These are phyloP conservation scores for Mormoops blainvillei DNA, from an alignment of 2,113 vertebrate genomes.

Conservation along the genomic window DNA sequence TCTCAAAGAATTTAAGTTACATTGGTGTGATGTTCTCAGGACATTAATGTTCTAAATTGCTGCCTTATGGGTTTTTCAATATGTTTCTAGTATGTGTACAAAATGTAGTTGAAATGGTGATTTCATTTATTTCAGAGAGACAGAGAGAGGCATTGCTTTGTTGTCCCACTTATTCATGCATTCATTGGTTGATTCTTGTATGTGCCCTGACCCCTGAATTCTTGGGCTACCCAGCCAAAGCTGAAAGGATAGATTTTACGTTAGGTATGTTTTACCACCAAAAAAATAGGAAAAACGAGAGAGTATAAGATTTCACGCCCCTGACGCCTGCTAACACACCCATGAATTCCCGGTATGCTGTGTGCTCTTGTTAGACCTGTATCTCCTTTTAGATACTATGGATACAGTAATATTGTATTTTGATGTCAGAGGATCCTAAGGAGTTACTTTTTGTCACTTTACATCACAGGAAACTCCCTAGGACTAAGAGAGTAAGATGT, in stretches of 20 bases:
- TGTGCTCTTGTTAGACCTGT: background rate
- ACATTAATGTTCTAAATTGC: background rate
- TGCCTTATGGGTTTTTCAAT: background rate
- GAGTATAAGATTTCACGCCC: background rate
- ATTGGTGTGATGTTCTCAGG: background rate
- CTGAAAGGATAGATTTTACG: background rate
- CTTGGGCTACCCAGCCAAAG: too few relatives aligned
- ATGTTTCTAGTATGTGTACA: background rate
- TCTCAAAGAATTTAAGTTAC: background rate
- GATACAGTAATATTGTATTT: background rate
- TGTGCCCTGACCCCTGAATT: too few relatives aligned
- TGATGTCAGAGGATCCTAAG: background rate
- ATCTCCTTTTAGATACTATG: background rate
- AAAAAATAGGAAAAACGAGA: background rate
- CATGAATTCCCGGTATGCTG: background rate
- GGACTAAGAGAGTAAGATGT: background rate
- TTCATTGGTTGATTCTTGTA: too few relatives aligned
- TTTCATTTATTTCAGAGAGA: too few relatives aligned
- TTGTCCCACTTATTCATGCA: too few relatives aligned
- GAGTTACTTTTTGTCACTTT: conserved; percentile 25
- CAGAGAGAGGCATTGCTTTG: too few relatives aligned
- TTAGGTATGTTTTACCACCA: background rate
- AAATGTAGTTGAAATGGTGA: background rate
- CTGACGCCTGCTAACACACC: background rate
- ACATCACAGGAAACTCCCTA: background rate